These are phyloP conservation scores for Psephotus haematonotus DNA, from an alignment of 2,113 vertebrate genomes.

Conservation along the genomic window DNA sequence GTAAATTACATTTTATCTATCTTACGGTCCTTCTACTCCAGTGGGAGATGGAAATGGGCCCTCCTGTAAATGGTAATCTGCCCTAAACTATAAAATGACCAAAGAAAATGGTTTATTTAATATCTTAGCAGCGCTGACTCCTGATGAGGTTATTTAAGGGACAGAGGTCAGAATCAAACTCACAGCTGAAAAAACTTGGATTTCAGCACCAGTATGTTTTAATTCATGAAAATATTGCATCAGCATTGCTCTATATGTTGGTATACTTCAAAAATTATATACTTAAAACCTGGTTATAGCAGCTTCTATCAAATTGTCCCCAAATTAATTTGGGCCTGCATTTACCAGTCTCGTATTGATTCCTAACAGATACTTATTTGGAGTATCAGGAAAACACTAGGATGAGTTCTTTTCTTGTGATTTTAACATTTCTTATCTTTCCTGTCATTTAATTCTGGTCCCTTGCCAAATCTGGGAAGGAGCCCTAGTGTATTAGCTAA, in stretches of 20 bases:
- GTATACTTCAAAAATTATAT: not conserved
- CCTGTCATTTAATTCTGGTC: slow-evolving; percentile 46
- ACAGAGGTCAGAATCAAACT: not conserved
- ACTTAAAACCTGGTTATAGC: not conserved
- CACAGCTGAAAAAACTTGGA: not conserved
- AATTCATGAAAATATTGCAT: not conserved
- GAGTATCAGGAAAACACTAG: not conserved
- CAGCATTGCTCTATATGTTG: not conserved
- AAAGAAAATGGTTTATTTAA: slow-evolving; percentile 19
- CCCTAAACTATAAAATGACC: not conserved
- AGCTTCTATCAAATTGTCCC: not conserved
- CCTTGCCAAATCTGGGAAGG: slow-evolving; percentile 41
- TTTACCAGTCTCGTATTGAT: not conserved
- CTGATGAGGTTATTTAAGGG: not conserved
- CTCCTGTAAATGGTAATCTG: not conserved
- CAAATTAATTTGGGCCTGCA: not conserved
- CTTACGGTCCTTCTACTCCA: fast-evolving
- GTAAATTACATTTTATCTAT: not conserved
- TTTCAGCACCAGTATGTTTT: not conserved
- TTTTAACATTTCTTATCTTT: slow-evolving; percentile 6
- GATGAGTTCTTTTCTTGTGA: not conserved
- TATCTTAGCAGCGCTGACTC: not conserved
- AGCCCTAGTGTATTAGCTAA: slow-evolving; percentile 49
- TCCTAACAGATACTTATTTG: not conserved
- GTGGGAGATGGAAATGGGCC: not conserved